Evolutionary conservation across 2,888 invertebrate species (phyloP).

Genomic region (Oxystoma pomonae): DNA sequence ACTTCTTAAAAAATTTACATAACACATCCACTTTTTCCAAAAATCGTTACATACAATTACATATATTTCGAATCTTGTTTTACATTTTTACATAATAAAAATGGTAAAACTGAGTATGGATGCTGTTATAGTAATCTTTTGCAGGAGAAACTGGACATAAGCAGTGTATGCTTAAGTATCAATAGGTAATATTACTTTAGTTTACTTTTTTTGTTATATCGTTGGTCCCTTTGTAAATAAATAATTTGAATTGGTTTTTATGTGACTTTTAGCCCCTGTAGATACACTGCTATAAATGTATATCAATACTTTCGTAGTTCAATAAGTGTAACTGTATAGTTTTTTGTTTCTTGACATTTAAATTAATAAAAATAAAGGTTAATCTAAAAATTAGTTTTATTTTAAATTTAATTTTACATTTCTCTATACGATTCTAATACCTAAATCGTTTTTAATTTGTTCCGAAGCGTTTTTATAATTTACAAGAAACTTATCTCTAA

Average conservation of each 20-base stretch:
- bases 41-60: too few species aligned
- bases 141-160: background rate
- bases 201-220: too few species aligned
- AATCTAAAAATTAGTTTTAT: background rate
- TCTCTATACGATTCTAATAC: too few species aligned
- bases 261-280: conserved; percentile 34
- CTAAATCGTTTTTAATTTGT: too few species aligned
- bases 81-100: too few species aligned
- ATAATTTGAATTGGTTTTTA: conserved; percentile 10
- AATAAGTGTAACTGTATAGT: conserved; percentile 21
- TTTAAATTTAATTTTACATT: too few species aligned
- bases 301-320: conserved; percentile 34
- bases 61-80: too few species aligned
- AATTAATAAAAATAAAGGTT: conserved; percentile 7
- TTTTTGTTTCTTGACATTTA: conserved; percentile 18
- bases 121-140: background rate
- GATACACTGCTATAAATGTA: conserved; percentile 36
- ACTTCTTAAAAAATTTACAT: too few species aligned
- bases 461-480: conserved; percentile 21
- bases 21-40: too few species aligned
- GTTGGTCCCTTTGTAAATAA: conserved; percentile 3
- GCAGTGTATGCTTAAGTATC: background rate
- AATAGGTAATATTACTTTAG: too few species aligned
- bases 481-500: conserved; percentile 29
- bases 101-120: too few species aligned